These are phyloP conservation scores for Antigone vipio DNA, from an alignment of 2,113 vertebrate genomes.

Conservation along the genomic window DNA sequence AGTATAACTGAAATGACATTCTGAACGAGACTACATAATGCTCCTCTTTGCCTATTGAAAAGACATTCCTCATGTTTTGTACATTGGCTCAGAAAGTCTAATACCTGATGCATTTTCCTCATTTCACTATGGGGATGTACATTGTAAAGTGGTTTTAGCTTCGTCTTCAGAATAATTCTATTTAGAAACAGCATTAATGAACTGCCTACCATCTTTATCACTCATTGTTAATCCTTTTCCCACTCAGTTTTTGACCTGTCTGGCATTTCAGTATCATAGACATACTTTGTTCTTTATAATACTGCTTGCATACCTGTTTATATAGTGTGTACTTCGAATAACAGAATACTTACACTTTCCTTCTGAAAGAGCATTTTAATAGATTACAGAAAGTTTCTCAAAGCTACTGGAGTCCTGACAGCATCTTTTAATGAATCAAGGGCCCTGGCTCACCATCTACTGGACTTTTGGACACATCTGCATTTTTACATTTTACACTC, in stretches of 20 bases:
- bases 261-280: neutral
- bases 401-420: neutral
- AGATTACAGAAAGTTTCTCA: neutral
- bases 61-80: neutral
- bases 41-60: neutral
- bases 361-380: neutral
- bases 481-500: neutral
- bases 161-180: slow-evolving; percentile 31
- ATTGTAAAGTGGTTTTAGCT: neutral
- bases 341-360: neutral
- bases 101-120: neutral
- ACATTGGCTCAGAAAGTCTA: slow-evolving; percentile 3
- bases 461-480: neutral
- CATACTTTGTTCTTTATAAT: neutral
- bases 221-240: neutral
- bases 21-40: neutral
- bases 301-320: neutral
- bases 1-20: neutral
- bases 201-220: neutral
- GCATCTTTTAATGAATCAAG: neutral
- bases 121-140: neutral
- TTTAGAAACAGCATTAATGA: neutral
- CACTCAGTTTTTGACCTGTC: neutral
- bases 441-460: neutral
- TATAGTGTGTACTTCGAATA: neutral